These are phyloP conservation scores for Metalampra italica DNA, from an alignment of 2,888 invertebrate genomes.

Conservation along the genomic window DNA sequence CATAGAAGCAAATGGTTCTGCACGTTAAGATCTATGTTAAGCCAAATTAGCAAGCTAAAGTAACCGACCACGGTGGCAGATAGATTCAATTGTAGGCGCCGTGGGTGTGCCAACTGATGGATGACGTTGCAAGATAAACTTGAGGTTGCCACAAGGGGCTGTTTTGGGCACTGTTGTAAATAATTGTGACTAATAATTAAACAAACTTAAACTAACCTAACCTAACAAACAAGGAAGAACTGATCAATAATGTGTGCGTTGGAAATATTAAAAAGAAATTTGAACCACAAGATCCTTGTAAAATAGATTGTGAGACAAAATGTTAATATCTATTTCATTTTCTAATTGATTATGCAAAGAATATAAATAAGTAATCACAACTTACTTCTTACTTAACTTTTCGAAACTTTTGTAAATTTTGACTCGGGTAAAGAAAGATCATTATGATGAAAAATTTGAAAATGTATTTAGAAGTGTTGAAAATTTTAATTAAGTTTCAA, in stretches of 20 bases:
- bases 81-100: conserved; percentile 20
- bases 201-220: too few species aligned
- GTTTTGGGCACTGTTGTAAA: background rate
- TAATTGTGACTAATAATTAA: background rate
- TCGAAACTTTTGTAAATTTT: too few species aligned
- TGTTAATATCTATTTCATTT: too few species aligned
- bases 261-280: too few species aligned
- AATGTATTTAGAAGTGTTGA: background rate
- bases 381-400: too few species aligned
- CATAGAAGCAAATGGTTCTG: conserved; percentile 24
- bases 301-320: too few species aligned
- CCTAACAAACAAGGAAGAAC: too few species aligned
- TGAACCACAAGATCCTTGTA: too few species aligned
- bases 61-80: conserved; percentile 10
- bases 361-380: too few species aligned
- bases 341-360: too few species aligned
- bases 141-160: conserved; percentile 9
- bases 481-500: background rate
- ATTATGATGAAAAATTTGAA: background rate
- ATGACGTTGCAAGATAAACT: conserved; percentile 14
- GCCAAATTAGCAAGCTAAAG: conserved; percentile 24
- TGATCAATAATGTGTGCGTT: too few species aligned
- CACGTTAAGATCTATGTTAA: conserved; percentile 40
- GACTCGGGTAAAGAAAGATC: too few species aligned
- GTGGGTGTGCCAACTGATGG: conserved; percentile 24